A percentile compares a stretch with the other conserved stretches of the same genome.
phyloP scores from a whole-genome alignment of 1,140 invertebrate species.

The Temnothorax curvispinosus region DNA sequence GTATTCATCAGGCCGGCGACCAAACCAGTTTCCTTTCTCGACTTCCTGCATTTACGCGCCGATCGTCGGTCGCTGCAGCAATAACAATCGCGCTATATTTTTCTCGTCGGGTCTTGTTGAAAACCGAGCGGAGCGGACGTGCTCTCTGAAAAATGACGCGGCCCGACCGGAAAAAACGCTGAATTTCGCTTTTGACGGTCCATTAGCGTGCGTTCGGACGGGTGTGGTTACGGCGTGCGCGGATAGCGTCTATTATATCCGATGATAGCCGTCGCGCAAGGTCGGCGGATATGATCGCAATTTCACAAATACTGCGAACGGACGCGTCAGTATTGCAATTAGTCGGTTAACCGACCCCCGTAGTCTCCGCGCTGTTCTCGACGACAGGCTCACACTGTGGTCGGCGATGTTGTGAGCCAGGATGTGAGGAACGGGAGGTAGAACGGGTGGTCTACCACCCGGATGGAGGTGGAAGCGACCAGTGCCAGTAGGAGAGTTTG shows the following conservation, averaged over 20 bases:
- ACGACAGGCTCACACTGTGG: conserved; percentile 54
- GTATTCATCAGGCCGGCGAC: conserved; percentile 30
- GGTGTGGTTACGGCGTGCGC: conserved; percentile 14
- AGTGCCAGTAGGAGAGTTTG: conserved; percentile 52
- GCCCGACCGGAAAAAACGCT: conserved; percentile 36
- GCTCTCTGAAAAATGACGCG: conserved; percentile 66
- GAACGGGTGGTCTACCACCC: background rate
- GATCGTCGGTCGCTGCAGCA: conserved; percentile 40
- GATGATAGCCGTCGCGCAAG: conserved; percentile 56
- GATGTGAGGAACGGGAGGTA: conserved; percentile 32
- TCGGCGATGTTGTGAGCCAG: conserved; percentile 56
- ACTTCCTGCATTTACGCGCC: conserved; percentile 54
- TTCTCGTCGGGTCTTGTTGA: conserved; percentile 32
- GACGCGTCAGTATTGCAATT: conserved; percentile 81
- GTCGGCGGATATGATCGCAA: conserved; percentile 75
- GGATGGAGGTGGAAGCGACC: conserved; percentile 24
- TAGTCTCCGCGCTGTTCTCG: conserved; percentile 45
- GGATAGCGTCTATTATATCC: conserved; percentile 42
- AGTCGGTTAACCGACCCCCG: conserved; percentile 79
- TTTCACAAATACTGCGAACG: conserved; percentile 78
- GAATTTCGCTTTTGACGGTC: conserved; percentile 61
- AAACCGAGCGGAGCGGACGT: conserved; percentile 37
- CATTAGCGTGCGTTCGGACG: conserved; percentile 51
- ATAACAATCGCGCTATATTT: conserved; percentile 39
- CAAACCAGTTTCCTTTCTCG: conserved; percentile 48